Conservation (phyloP, 2,888 invertebrate genomes). For the Incurvaria masculella region DNA sequence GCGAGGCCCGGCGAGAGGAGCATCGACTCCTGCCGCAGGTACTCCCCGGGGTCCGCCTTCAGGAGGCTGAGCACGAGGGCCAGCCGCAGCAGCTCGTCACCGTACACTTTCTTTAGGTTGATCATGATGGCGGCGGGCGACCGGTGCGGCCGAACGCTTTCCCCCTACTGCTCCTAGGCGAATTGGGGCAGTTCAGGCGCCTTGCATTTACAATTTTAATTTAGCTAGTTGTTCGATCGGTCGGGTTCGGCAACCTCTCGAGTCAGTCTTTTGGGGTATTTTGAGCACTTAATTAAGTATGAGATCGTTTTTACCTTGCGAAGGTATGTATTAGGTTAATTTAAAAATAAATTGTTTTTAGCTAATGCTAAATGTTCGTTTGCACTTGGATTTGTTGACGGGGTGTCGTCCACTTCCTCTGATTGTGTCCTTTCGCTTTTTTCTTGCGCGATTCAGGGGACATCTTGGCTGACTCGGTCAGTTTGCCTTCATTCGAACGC, state of each 20-base stretch:
- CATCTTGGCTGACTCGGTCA: background rate
- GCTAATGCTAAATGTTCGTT: background rate
- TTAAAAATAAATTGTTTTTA: background rate
- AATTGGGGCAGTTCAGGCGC: background rate
- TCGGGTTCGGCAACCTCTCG: background rate
- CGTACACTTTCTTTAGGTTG: constrained; percentile 77
- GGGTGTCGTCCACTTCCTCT: background rate
- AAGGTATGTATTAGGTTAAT: background rate
- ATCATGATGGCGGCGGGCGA: constrained; percentile 54
- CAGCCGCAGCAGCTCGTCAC: constrained; percentile 77
- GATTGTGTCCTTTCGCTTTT: background rate
- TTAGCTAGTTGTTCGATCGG: background rate
- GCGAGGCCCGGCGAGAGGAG: constrained; percentile 56
- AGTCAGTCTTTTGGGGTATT: background rate
- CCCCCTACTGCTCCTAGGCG: background rate
- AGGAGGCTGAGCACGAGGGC: constrained; percentile 78
- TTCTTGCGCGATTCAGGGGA: background rate
- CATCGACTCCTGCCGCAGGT: constrained; percentile 57
- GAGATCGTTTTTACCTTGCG: background rate
- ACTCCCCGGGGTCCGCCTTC: constrained; percentile 70
- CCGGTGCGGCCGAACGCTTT: background rate
- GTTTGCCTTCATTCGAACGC: background rate
- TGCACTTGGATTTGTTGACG: background rate
- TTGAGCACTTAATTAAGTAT: background rate
- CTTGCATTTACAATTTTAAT: background rate